Evolutionary conservation across 2,797 vertebrate species (phyloP).

Genomic region (Labroides dimidiatus): DNA sequence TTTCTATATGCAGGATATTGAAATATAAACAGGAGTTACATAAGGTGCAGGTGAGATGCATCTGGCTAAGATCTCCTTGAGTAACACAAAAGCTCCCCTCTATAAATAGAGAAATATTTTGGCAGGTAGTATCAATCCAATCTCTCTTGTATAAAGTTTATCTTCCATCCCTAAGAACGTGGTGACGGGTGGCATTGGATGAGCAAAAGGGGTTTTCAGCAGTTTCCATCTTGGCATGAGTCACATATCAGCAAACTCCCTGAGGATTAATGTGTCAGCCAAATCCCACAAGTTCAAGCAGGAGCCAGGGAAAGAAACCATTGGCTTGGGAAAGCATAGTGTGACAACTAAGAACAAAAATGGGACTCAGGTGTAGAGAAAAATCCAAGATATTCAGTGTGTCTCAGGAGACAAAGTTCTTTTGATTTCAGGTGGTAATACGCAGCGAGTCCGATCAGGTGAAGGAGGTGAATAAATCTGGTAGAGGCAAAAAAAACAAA

Average conservation of each 20-base stretch:
- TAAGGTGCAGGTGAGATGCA: slow-evolving; percentile 37
- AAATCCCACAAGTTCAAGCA: slow-evolving; percentile 35
- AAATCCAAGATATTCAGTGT: no score
- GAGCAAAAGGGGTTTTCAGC: slow-evolving; percentile 45
- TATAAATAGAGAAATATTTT: slow-evolving; percentile 64
- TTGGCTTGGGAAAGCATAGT: background rate
- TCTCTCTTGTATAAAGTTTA: slow-evolving; percentile 58
- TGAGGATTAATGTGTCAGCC: slow-evolving; percentile 50
- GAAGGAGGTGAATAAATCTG: no score
- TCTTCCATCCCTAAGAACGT: slow-evolving; percentile 70
- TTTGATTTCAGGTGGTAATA: no score
- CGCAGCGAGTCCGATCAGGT: no score
- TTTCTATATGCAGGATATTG: slow-evolving; percentile 4
- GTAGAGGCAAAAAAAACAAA: no score
- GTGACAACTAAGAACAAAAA: background rate
- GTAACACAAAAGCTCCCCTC: slow-evolving; percentile 54
- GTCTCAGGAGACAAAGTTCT: no score
- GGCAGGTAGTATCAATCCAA: slow-evolving; percentile 43
- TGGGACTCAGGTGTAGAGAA: no score
- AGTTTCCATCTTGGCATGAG: slow-evolving; percentile 60
- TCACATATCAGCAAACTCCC: slow-evolving; percentile 59
- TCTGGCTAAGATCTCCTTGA: slow-evolving; percentile 37
- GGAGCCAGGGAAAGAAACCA: slow-evolving; percentile 26
- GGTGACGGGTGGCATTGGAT: slow-evolving; percentile 58
- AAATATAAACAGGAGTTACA: slow-evolving; percentile 17